phyloP scores from a whole-genome alignment of 2,113 vertebrate species.

The Puffinus mauretanicus region DNA sequence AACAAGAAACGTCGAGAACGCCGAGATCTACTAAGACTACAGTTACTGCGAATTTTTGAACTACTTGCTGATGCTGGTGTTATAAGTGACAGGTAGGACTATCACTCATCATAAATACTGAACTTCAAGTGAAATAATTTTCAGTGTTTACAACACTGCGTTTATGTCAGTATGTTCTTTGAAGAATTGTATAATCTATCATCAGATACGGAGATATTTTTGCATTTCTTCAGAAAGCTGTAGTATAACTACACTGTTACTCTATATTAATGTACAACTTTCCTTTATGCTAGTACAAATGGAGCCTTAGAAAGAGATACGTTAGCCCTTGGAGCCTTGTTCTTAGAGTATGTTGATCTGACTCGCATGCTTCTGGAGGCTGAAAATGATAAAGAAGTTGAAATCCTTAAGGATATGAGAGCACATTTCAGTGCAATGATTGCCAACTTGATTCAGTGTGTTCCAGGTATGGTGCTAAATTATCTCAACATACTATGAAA shows the following conservation, averaged over 20 bases:
- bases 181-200: neutral
- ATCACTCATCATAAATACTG: neutral
- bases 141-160: neutral
- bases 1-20: conserved; percentile 97
- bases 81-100: conserved; percentile 93
- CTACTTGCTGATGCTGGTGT: conserved; percentile 94
- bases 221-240: neutral
- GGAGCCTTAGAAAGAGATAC: conserved; percentile 95
- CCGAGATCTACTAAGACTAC: conserved; percentile 90
- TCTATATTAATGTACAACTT: neutral
- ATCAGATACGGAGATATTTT: neutral
- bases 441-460: conserved; percentile 95
- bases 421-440: conserved; percentile 96
- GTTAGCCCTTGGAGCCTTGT: conserved; percentile 90
- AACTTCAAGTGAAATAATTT: neutral
- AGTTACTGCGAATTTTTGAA: conserved; percentile 94
- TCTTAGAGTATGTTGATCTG: conserved; percentile 96
- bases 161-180: neutral
- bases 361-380: conserved; percentile 98
- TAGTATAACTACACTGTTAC: neutral
- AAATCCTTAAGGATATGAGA: conserved; percentile 96
- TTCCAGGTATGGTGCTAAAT: conserved; percentile 81
- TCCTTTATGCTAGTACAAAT: conserved; percentile 82
- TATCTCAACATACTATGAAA: neutral
- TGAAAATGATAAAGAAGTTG: conserved; percentile 96